Base-by-base conservation (phyloP, 2,888 invertebrate species). In the Yponomeuta plumbellus region DNA sequence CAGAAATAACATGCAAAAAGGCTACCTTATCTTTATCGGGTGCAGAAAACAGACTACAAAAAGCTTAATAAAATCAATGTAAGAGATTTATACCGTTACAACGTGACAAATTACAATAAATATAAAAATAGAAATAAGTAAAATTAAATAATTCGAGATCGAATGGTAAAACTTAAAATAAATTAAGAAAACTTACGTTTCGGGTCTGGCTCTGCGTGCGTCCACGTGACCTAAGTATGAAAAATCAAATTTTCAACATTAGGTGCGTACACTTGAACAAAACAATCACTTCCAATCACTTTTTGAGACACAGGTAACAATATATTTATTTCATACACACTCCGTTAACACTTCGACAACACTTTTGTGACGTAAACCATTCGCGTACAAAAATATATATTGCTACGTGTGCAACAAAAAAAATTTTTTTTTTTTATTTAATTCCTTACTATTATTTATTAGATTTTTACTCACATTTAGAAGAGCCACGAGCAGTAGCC, bases 401-500 rank as follows among this genome's bases (percentile, higher is more conserved):
- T 61, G 61, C 23, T 61, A 61, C 61, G 26, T 34, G 61, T 61
- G 61, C 61, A 23, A 61, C 61, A 23, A 34, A 13, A 34, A 61
- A 13, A 61, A 61, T 10, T 22, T 22, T 22, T 59, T 20, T 21
- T 11, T 13, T 22, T 13, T 22, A 58, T 21, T 23, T 26, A 13
- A 44, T 39, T 39, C 11, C 5, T 39, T 39, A n/a, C n/a, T 39
- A 39, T 8, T 39, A 8, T 39, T 39, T 39, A 52, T 52, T 17
- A 17, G 13, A 52, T 13, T 52, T 34, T 11, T 26, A 65, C 65
- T 65, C 58, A 65, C 65, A 21, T 57, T 57, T 11, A 65, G n/a
- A 13, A 64, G 44, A 20, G 57, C 39, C 57, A 65, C 65, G 65
- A 65, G 65, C 65, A 65, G 22, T 23, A 65, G 65, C 65, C 65